phyloP scores from a whole-genome alignment of 1,140 invertebrate species.

The roundworm (Caenorhabditis elegans) region WBcel235 BX284603.4:7503001-7503500 shows the following conservation, averaged over 20 bases:
- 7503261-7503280: no score
- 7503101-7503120: background rate
- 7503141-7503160: background rate
- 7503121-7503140: background rate
- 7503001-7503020: background rate
- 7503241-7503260: no score
- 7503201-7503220: background rate
- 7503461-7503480: background rate
- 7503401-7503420: background rate
- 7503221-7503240: background rate
- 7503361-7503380: background rate
- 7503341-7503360: background rate
- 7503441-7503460: background rate
- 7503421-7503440: background rate
- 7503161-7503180: background rate
- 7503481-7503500: background rate
- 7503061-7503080: background rate
- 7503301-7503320: background rate
- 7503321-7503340: background rate
- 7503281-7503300: no score
- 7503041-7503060: background rate
- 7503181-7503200: background rate
- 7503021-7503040: background rate
- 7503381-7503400: background rate
- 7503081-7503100: background rate